These are phyloP conservation scores for Conopomorpha cramerella DNA, from an alignment of 1,140 invertebrate species.

Conservation along the genomic window DNA sequence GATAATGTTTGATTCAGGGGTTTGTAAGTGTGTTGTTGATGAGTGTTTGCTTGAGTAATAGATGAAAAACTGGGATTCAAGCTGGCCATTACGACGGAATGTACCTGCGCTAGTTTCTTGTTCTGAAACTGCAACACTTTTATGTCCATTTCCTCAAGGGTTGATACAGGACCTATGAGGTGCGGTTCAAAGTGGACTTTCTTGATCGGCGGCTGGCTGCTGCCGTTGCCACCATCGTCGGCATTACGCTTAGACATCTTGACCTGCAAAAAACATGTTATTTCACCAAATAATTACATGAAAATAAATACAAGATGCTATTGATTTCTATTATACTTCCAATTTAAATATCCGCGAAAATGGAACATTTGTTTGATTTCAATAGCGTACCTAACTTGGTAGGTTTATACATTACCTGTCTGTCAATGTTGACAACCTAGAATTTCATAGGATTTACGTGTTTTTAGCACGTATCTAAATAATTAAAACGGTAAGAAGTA, in stretches of 20 bases:
- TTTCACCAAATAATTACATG: no score
- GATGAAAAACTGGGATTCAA: no score
- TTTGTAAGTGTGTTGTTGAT: no score
- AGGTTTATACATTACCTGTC: slow-evolving; percentile 33
- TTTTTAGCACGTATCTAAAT: no score
- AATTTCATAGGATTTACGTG: slow-evolving; percentile 12
- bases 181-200: slow-evolving; percentile 94
- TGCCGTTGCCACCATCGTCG: slow-evolving; percentile 59
- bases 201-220: slow-evolving; percentile 77
- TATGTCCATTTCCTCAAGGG: slow-evolving; percentile 95
- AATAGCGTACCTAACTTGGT: no score
- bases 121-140: slow-evolving; percentile 97
- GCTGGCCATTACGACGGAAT: no score
- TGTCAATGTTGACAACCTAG: slow-evolving; percentile 42
- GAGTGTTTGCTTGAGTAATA: no score
- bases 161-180: slow-evolving; percentile 89
- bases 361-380: no score
- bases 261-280: slow-evolving; percentile 18
- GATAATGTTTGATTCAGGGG: no score
- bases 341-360: slow-evolving; percentile 14
- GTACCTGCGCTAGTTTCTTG: slow-evolving; percentile 91
- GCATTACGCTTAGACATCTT: slow-evolving; percentile 77
- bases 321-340: slow-evolving; percentile 25
- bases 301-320: slow-evolving; percentile 14
- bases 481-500: no score